Evolutionary conservation across 2,888 invertebrate species (phyloP).

Genomic region (Mythimna ferrago): DNA sequence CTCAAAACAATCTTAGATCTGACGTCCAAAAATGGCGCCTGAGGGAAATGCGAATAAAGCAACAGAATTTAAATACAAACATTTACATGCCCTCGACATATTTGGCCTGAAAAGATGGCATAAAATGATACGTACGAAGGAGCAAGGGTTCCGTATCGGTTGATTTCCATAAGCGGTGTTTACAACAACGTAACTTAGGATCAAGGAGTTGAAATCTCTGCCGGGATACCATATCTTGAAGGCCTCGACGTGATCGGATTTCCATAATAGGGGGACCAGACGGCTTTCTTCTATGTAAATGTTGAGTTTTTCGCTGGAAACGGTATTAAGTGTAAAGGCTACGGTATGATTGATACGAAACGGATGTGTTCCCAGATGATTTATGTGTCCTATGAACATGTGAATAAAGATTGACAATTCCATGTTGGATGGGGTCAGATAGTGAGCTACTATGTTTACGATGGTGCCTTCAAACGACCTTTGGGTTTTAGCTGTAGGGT

Average conservation of each 20-base stretch:
- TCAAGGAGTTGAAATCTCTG: constrained; percentile 82
- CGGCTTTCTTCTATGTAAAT: constrained; percentile 78
- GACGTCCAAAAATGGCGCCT: constrained; percentile 52
- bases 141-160: constrained; percentile 68
- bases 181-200: constrained; percentile 78
- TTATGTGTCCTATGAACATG: constrained; percentile 71
- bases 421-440: constrained; percentile 23
- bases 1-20: constrained; percentile 48
- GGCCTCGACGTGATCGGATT: constrained; percentile 83
- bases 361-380: constrained; percentile 78
- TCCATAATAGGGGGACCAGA: constrained; percentile 80
- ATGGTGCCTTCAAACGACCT: background rate
- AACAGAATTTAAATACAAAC: constrained; percentile 61
- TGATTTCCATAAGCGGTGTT: constrained; percentile 80
- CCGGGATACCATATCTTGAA: constrained; percentile 79
- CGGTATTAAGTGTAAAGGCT: constrained; percentile 79
- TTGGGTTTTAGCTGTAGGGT: background rate
- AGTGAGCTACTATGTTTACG: constrained; percentile 27
- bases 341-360: constrained; percentile 82
- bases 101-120: constrained; percentile 70
- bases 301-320: constrained; percentile 73
- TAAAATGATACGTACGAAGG: constrained; percentile 67
- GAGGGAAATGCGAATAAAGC: constrained; percentile 60
- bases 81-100: constrained; percentile 69
- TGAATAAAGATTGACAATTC: constrained; percentile 44